Conservation (phyloP, 2,113 vertebrate species). For the Cygnus buccinator region DNA sequence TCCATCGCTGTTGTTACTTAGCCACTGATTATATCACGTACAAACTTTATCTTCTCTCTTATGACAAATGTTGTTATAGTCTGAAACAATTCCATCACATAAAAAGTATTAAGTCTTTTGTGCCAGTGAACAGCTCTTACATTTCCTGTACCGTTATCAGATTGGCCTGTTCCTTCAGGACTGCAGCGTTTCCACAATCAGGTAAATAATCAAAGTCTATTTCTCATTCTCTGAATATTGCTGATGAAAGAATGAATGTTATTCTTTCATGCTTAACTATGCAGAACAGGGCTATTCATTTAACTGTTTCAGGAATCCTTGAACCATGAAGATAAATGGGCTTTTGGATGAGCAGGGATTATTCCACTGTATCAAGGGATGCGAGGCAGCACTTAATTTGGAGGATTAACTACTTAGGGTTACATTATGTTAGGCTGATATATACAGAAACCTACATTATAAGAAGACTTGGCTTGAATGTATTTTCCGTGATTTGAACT, state of each 20-base stretch:
- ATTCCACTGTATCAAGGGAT: not conserved
- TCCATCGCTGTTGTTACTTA: not conserved
- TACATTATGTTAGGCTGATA: not conserved
- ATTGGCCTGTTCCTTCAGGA: not conserved
- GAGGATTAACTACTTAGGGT: not conserved
- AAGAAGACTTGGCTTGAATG: not conserved
- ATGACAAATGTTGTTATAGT: not conserved
- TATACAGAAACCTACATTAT: not conserved
- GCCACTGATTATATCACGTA: not conserved
- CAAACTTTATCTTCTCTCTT: not conserved
- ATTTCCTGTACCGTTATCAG: slow-evolving; percentile 22
- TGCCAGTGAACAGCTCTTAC: slow-evolving; percentile 16
- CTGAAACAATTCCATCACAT: not conserved
- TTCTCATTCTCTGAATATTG: slow-evolving; percentile 21
- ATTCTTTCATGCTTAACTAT: not conserved
- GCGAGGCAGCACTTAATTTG: not conserved
- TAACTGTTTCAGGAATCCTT: not conserved
- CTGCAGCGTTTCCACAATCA: not conserved
- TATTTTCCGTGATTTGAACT: not conserved
- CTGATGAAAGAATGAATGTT: slow-evolving; percentile 10
- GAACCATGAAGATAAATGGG: not conserved
- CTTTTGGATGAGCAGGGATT: not conserved
- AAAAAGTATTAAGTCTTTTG: slow-evolving; percentile 11
- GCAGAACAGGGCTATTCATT: fast-evolving
- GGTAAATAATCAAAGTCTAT: slow-evolving; percentile 25